phyloP scores from a whole-genome alignment of 2,113 vertebrate species.

The Perccottus glenii region DNA sequence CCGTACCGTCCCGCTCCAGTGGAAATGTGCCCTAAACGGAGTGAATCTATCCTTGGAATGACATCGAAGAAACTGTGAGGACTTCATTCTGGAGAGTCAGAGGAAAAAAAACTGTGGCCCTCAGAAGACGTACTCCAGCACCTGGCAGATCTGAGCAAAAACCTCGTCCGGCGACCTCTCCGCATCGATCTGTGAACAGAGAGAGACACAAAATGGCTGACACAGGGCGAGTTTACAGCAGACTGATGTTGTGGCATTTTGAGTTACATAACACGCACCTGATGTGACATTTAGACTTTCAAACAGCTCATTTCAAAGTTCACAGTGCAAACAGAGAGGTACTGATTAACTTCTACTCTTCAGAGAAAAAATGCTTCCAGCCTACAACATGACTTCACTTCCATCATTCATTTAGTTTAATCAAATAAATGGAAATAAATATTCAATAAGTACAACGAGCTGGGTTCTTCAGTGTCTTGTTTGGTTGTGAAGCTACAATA shows the following conservation, averaged over 20 bases:
- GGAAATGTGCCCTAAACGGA: neutral
- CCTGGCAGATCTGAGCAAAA: constrained; percentile 86
- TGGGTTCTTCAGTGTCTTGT: too few relatives aligned
- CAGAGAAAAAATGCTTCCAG: neutral
- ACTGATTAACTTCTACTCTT: constrained; percentile 3
- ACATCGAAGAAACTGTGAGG: neutral
- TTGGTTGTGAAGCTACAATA: too few relatives aligned
- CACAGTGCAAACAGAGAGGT: neutral
- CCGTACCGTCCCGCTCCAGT: neutral
- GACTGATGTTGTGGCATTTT: constrained; percentile 42
- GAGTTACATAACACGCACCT: constrained; percentile 8
- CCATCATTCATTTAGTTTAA: too few relatives aligned
- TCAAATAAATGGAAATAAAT: too few relatives aligned
- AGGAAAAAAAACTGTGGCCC: constrained; percentile 17
- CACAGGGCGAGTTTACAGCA: constrained; percentile 13
- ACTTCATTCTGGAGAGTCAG: constrained; percentile 14
- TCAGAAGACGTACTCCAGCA: constrained; percentile 79
- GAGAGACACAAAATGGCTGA: constrained; percentile 8
- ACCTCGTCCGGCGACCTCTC: constrained; percentile 87
- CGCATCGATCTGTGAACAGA: constrained; percentile 84
- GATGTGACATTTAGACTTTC: constrained; percentile 51
- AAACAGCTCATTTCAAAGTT: constrained; percentile 20
- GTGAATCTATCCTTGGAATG: constrained; percentile 8
- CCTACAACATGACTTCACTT: too few relatives aligned
- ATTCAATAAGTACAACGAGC: too few relatives aligned